phyloP scores from a whole-genome alignment of 1,140 invertebrate species.

The Caenorhabditis tropicalis region DNA sequence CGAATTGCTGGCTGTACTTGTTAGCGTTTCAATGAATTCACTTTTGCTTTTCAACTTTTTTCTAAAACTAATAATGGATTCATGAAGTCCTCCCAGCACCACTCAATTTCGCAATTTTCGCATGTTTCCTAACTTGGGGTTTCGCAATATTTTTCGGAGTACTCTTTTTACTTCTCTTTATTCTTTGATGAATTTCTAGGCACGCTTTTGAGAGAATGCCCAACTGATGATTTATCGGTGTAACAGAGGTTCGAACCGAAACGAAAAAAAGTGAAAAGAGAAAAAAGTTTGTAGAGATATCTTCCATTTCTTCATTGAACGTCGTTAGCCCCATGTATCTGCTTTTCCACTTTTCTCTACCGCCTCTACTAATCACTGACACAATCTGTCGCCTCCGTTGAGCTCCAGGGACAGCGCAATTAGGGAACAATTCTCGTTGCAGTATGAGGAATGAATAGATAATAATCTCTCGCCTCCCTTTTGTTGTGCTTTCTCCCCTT shows the following conservation, averaged over 20 bases:
- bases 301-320: constrained; percentile 2
- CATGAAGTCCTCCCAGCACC: neutral
- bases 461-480: neutral
- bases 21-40: no score
- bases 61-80: neutral
- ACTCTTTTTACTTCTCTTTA: neutral
- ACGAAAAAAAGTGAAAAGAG: neutral
- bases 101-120: constrained; percentile 34
- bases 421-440: neutral
- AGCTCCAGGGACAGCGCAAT: constrained; percentile 14
- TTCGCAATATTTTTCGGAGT: neutral
- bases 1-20: no score
- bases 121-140: neutral
- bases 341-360: neutral
- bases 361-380: neutral
- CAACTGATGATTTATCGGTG: constrained; percentile 25
- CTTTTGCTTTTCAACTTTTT: no score
- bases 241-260: neutral
- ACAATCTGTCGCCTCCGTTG: constrained; percentile 3
- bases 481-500: neutral
- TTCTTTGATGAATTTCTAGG: neutral
- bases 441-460: constrained; percentile 32
- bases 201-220: neutral
- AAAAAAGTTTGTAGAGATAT: neutral
- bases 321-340: neutral